Base-by-base conservation (phyloP, 2,797 vertebrate genomes). In the Coregonus ussuriensis region DNA sequence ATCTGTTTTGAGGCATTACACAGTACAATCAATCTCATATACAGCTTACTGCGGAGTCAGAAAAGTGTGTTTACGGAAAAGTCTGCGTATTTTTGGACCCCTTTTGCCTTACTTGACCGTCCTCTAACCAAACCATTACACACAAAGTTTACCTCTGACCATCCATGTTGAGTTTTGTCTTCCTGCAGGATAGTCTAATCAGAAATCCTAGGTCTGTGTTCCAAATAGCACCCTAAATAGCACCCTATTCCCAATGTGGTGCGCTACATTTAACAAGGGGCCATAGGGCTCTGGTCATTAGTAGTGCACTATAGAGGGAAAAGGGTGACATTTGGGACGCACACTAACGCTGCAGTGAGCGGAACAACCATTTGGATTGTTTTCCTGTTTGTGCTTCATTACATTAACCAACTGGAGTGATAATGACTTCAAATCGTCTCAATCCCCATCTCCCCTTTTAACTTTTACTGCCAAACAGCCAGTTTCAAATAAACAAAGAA, bases 401-500 rank as follows among this genome's bases (percentile, higher is more conserved):
- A 15, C 70, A 53, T 16, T 5, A 56, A 53, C 21, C 70, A 25
- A 71, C 70, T 6, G 47, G 13, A 21, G 21, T 71, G 25, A 29
- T 25, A 37, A 33, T 37, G 66, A 71, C 47, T 71, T 71, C 51
- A 71, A 53, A 53, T 25, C 4, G 15, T 52, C 41, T 29, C 71
- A 1, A 16, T 56, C 51, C 0, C 71, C 25, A 25, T 25, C 25
- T 25, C 25, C 25, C 71, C 29, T 33, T 72, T 56, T 31, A 15
- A 53, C 71, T 54, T 15, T 25, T 54, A 33, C 72, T 79, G 79
- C 53, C 67, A 80, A 81, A 83, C 63, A 33, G 62, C 76, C 66
- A 6, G 68, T 82, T 83, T 78, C 74, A 81, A 81, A 86, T 74
- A 77, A 78, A 25, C 74, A 81, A 83, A 87, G 77, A 66, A 69